A percentile compares a stretch with the other conserved stretches of the same genome.
Evolutionary conservation across 2,888 invertebrate genomes (phyloP).

Genomic region (Tiphia femorata): DNA sequence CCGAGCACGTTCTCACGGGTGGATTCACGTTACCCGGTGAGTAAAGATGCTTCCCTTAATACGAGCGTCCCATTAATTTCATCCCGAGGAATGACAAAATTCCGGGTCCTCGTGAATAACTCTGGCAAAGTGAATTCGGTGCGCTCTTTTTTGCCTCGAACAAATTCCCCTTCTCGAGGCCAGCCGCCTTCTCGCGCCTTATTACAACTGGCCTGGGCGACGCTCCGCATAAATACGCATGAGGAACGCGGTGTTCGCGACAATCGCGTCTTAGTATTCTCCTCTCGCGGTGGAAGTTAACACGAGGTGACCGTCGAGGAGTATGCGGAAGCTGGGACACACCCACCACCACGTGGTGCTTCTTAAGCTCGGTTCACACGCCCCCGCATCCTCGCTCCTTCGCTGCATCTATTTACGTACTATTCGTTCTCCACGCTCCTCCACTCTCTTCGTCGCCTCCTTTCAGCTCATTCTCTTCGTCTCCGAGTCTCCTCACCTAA

Average conservation of each 20-base stretch:
- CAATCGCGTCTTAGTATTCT: constrained; percentile 16
- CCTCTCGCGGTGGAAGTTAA: constrained; percentile 38
- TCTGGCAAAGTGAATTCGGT: no score
- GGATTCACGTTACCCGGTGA: constrained; percentile 80
- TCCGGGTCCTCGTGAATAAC: no score
- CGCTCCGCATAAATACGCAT: constrained; percentile 12
- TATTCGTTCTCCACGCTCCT: constrained; percentile 10
- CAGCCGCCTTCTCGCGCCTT: background rate
- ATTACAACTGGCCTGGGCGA: constrained; percentile 1
- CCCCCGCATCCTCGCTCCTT: constrained; percentile 41
- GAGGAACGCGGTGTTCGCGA: constrained; percentile 8
- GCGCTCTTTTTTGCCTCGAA: no score
- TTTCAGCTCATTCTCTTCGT: background rate
- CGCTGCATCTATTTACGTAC: constrained; percentile 46
- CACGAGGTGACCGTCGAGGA: constrained; percentile 43
- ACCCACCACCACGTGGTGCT: constrained; percentile 50
- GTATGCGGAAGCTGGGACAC: constrained; percentile 61
- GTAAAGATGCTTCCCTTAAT: no score
- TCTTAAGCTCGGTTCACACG: constrained; percentile 53
- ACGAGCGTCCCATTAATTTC: no score
- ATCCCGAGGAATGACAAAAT: no score
- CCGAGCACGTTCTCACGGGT: constrained; percentile 77
- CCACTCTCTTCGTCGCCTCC: background rate
- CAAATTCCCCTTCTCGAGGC: no score
- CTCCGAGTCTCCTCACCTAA: no score